These are phyloP conservation scores for Trypoxylon attenuatum DNA, from an alignment of 2,888 invertebrate genomes.

Conservation along the genomic window DNA sequence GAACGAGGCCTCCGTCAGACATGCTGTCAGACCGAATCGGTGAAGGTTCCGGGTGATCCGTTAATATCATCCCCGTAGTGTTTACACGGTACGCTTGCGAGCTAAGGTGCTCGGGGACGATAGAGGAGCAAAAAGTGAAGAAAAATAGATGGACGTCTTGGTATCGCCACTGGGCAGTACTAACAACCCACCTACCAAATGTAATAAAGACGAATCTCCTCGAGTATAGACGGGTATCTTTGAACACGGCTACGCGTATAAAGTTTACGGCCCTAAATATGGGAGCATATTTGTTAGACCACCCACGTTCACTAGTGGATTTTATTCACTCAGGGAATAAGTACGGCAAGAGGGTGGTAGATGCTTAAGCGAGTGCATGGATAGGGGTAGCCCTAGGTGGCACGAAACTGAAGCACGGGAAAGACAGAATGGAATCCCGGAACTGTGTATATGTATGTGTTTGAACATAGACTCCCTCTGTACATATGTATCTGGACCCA, in stretches of 20 bases:
- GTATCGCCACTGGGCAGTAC: constrained; percentile 34
- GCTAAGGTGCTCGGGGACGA: not conserved
- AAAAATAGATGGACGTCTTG: constrained; percentile 6
- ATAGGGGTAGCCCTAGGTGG: constrained; percentile 7
- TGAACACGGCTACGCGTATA: too few species aligned
- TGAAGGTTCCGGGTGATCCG: constrained; percentile 3
- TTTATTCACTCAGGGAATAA: constrained; percentile 22
- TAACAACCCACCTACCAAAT: constrained; percentile 49
- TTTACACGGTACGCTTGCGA: constrained; percentile 16
- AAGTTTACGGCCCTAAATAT: too few species aligned
- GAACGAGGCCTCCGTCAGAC: not conserved
- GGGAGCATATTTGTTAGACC: too few species aligned
- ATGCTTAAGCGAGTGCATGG: not conserved
- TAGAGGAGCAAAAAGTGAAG: constrained; percentile 3
- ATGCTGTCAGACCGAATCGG: not conserved
- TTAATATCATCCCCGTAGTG: constrained; percentile 34
- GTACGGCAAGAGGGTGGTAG: constrained; percentile 22
- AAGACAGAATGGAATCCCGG: constrained; percentile 14
- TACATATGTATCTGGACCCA: not conserved
- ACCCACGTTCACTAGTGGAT: constrained; percentile 1
- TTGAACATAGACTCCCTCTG: not conserved
- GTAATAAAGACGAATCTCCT: constrained; percentile 47
- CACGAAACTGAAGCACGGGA: constrained; percentile 9
- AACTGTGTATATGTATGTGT: constrained; percentile 7
- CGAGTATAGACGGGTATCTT: not conserved